These are phyloP conservation scores for Sinocyclocheilus anophthalmus DNA, from an alignment of 2,113 vertebrate species.

Conservation along the genomic window DNA sequence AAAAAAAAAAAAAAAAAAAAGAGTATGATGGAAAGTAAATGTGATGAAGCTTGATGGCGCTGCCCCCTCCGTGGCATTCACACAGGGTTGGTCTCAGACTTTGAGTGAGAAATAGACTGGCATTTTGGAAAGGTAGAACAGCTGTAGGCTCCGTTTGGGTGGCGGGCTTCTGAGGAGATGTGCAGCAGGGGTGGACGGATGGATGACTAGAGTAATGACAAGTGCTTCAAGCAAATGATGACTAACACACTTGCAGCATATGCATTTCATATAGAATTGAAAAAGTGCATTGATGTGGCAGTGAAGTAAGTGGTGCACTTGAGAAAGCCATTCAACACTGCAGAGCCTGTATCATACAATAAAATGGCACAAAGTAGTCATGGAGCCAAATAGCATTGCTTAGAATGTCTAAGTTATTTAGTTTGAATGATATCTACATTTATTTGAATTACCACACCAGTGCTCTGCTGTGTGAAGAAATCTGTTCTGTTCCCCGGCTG, in stretches of 20 bases:
- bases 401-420: not conserved
- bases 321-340: not conserved
- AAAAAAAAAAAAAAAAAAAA: too few species aligned
- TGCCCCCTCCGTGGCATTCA: conserved; percentile 10
- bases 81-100: conserved; percentile 1
- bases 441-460: not conserved
- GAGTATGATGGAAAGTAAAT: not conserved
- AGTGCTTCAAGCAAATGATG: conserved; percentile 60
- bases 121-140: conserved; percentile 43
- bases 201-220: conserved; percentile 61
- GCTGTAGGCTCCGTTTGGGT: conserved; percentile 31
- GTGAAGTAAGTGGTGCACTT: not conserved
- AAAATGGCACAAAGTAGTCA: not conserved
- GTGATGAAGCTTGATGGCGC: too few species aligned
- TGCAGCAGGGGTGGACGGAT: conserved; percentile 50
- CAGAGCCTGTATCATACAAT: conserved; percentile 2
- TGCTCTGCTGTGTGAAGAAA: not conserved
- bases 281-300: conserved; percentile 51
- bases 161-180: conserved; percentile 20
- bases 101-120: conserved; percentile 18
- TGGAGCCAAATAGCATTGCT: not conserved
- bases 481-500: not conserved
- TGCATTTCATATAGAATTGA: conserved; percentile 38
- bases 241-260: conserved; percentile 60
- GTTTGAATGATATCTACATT: conserved; percentile 3